Conservation (phyloP, 2,888 invertebrate species). For the Callyntrura guangdongensis region DNA sequence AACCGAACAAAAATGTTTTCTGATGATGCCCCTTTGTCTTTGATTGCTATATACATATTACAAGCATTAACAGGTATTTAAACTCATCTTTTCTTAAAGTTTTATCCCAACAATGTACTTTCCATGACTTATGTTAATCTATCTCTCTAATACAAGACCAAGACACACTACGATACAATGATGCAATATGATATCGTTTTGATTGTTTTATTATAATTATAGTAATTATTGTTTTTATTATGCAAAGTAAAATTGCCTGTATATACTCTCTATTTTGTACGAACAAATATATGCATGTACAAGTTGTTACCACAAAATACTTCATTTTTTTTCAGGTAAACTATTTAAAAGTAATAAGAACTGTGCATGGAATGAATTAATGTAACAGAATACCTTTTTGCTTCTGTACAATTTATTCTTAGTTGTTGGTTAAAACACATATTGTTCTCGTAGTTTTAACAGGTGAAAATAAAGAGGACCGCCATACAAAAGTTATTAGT, state of each 20-base stretch:
- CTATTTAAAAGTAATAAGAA: slow-evolving; percentile 9
- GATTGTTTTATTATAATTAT: not conserved
- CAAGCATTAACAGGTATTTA: slow-evolving; percentile 3
- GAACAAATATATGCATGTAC: slow-evolving; percentile 75
- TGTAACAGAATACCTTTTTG: not conserved
- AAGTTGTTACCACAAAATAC: slow-evolving; percentile 80
- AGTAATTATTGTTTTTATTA: slow-evolving; percentile 4
- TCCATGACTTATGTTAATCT: slow-evolving; percentile 44
- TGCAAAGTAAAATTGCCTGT: not conserved
- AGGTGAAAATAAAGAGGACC: slow-evolving; percentile 15
- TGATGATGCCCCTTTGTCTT: slow-evolving; percentile 55
- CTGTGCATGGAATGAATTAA: not conserved
- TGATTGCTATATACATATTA: slow-evolving; percentile 52
- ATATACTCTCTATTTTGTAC: slow-evolving; percentile 62
- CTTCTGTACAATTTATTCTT: not conserved
- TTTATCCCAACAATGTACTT: slow-evolving; percentile 30
- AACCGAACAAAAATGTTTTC: slow-evolving; percentile 37
- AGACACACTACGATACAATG: not conserved
- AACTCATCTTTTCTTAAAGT: not conserved
- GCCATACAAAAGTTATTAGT: slow-evolving; percentile 44
- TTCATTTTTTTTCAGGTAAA: slow-evolving; percentile 52
- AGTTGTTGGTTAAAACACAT: not conserved
- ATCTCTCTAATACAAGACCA: slow-evolving; percentile 14
- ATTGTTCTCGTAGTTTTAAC: slow-evolving; percentile 45
- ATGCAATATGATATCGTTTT: not conserved